Percentiles rank a stretch among this genome's conserved stretches.
These are phyloP conservation scores for Galago senegalensis DNA, from an alignment of 2,797 vertebrate species.

Conservation along the genomic window DNA sequence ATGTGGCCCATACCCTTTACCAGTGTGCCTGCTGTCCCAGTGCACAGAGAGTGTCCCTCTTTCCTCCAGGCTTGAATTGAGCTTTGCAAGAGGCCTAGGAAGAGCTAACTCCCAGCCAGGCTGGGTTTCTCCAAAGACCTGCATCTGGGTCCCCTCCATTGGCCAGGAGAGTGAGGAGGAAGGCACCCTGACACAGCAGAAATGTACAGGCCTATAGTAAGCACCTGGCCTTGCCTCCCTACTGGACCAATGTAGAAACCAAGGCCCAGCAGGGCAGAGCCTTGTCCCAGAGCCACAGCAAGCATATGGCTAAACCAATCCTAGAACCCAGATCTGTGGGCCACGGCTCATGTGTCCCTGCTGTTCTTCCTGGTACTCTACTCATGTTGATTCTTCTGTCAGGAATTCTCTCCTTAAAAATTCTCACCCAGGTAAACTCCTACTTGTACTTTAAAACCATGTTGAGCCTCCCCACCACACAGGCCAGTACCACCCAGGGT, in stretches of 20 bases:
- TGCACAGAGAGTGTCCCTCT: neutral
- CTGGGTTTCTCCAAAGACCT: neutral
- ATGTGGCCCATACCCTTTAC: neutral
- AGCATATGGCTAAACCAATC: neutral
- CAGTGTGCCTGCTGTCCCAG: neutral
- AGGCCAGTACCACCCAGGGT: neutral
- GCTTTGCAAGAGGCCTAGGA: neutral
- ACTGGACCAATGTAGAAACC: neutral
- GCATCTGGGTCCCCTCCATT: neutral
- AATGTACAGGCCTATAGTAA: neutral
- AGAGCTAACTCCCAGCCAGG: neutral
- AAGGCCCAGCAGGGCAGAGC: neutral
- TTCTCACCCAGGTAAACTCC: neutral
- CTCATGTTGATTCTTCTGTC: neutral
- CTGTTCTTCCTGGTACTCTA: neutral
- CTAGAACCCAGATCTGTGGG: neutral
- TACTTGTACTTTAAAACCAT: neutral
- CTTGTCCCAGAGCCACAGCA: neutral
- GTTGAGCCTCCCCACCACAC: neutral
- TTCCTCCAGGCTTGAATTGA: neutral
- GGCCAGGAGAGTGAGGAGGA: neutral
- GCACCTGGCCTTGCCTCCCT: neutral
- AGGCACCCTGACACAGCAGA: neutral
- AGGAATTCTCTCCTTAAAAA: neutral
- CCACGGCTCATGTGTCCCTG: accelerated